Percentiles rank a stretch among this genome's conserved stretches.
Conservation (phyloP, 1,140 invertebrate genomes). For the Drosophila varians region DNA sequence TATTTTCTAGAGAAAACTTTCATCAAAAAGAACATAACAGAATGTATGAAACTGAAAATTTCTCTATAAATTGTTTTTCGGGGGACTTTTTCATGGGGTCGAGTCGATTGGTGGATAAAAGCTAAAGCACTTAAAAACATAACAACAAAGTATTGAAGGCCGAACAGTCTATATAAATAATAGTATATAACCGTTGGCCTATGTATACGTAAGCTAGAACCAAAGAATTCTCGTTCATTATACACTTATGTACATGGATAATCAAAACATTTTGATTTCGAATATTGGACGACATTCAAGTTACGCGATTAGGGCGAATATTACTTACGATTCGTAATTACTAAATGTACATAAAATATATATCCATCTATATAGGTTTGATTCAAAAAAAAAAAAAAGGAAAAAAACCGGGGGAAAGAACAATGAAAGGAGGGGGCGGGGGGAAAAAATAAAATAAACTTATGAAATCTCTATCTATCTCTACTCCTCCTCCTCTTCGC, state of each 20-base stretch:
- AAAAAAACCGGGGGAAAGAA: no score
- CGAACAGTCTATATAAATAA: background rate
- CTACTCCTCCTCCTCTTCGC: background rate
- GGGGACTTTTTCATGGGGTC: no score
- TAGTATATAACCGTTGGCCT: conserved; percentile 31
- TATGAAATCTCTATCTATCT: no score
- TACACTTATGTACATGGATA: conserved; percentile 6
- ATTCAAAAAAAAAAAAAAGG: background rate
- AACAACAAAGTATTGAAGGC: conserved; percentile 58
- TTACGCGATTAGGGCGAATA: conserved; percentile 30
- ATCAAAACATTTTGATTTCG: conserved; percentile 7
- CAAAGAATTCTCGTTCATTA: conserved; percentile 1
- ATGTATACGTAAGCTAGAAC: conserved; percentile 14
- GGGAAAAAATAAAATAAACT: no score
- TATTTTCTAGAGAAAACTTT: background rate
- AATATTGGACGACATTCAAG: conserved; percentile 55
- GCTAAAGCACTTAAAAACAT: conserved; percentile 69
- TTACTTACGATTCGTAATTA: conserved; percentile 3
- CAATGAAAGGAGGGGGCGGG: background rate
- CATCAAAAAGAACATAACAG: conserved; percentile 2
- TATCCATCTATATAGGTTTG: background rate
- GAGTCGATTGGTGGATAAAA: conserved; percentile 30
- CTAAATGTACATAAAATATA: conserved; percentile 4
- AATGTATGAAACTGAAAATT: background rate
- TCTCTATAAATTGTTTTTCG: no score